Evolutionary conservation across 2,888 invertebrate genomes (phyloP), one percentile per base, ranked within the genome.

Genomic region (Hydroisotoma schaefferi): DNA sequence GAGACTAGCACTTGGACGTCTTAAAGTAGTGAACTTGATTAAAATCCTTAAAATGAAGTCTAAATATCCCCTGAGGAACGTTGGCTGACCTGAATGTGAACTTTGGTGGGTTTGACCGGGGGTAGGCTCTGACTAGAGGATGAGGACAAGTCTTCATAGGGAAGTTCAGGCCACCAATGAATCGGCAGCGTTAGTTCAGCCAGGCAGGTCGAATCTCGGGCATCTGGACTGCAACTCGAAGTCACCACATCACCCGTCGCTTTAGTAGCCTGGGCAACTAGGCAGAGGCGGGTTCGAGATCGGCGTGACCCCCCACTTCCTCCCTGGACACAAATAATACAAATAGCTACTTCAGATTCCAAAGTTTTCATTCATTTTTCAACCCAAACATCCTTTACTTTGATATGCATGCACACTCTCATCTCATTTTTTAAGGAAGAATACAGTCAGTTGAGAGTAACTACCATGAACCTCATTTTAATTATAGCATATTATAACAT

Each of bases 191-290:
- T 87, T 59, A 92, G 80, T 74, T 90, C 88, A 0, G 92, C 92
- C 55, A 95, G 82, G 76, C 94, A 95, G 1, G 93, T 94, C 1
- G 93, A 91, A 75, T 94, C 92, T 75, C 91, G 89, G 12, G 90
- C 90, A 76, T 90, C 91, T 1, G 94, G 93, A 74, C 90, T 90
- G 78, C 94, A 95, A n/a, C 91, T 88, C 0, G 93, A 88, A 55
- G 90, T 88, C 65, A 94, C 79, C 2, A 67, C 49, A 56, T 72
- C 72, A 1, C 72, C 72, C 38, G 61, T 67, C 28, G 60, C 70
- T 44, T 69, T 72, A 48, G 74, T 73, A 37, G 75, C 74, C 59
- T 76, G 74, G 1, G 76, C 77, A 57, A 71, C 70, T 4, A 73
- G 67, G 54, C 72, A 72, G 25, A 72, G 66, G 38, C 72, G 59